A percentile compares a stretch with the other conserved stretches of the same genome.
Conservation (phyloP, 2,113 vertebrate genomes). For the Thryonomys swinderianus region DNA sequence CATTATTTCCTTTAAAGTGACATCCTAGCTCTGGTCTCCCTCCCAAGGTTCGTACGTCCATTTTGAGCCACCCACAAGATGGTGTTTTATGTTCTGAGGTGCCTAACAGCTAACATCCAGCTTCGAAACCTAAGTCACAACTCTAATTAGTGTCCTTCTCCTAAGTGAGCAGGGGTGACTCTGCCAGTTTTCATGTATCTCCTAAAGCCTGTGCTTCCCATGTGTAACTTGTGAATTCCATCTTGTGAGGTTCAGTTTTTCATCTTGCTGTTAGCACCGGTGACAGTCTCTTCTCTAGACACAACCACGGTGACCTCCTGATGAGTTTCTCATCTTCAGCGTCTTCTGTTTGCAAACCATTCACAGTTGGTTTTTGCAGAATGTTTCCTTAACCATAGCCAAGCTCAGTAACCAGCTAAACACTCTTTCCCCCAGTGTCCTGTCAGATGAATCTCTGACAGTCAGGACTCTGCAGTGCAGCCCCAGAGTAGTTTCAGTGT, state of each 20-base stretch:
- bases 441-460: not conserved
- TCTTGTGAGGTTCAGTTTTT: not conserved
- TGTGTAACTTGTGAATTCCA: not conserved
- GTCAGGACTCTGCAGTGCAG: not conserved
- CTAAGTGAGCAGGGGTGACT: not conserved
- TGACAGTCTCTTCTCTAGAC: not conserved
- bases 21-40: not conserved
- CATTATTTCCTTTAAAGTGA: constrained; percentile 6
- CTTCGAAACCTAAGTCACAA: not conserved
- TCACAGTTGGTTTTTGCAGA: constrained; percentile 21
- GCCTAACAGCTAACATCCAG: not conserved
- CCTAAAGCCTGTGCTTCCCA: not conserved
- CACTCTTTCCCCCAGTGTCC: not conserved
- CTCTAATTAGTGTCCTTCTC: not conserved
- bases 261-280: not conserved
- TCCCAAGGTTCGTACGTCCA: not conserved
- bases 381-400: not conserved
- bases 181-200: not conserved
- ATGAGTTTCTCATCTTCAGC: not conserved
- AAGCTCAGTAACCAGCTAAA: not conserved
- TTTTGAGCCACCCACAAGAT: not conserved
- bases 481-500: not conserved
- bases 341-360: constrained; percentile 31
- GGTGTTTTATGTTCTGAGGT: not conserved
- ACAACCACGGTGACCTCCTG: not conserved